phyloP scores from a whole-genome alignment of 1,140 invertebrate species.

The Sitobion miscanthi region DNA sequence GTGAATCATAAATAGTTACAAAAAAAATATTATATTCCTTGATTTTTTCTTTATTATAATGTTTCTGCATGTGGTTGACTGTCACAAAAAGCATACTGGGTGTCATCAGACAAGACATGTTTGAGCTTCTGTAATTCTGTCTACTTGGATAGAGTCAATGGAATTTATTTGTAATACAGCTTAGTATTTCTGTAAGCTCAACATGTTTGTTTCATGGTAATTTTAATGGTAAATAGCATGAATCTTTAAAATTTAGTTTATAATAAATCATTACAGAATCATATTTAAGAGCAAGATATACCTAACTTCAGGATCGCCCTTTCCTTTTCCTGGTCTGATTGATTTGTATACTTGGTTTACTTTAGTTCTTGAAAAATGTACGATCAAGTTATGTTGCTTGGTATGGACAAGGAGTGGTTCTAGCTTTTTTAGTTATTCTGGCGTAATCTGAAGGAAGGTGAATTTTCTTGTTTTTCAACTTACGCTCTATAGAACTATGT shows the following conservation, averaged over 20 bases:
- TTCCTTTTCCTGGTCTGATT: slow-evolving; percentile 11
- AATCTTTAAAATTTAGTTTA: neutral
- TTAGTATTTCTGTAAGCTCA: neutral
- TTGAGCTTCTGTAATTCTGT: too few species aligned
- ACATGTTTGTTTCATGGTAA: neutral
- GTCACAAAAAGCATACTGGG: too few species aligned
- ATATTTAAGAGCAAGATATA: neutral
- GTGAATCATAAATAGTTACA: too few species aligned
- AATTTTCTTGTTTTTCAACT: slow-evolving; percentile 47
- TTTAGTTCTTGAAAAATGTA: slow-evolving; percentile 51
- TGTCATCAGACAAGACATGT: too few species aligned
- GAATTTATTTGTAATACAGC: too few species aligned
- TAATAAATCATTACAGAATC: neutral
- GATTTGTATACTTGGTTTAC: neutral
- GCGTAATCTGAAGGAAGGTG: slow-evolving; percentile 58
- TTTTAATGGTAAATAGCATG: neutral
- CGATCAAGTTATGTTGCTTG: slow-evolving; percentile 34
- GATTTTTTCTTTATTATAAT: too few species aligned
- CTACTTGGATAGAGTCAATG: too few species aligned
- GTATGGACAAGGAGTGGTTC: slow-evolving; percentile 49
- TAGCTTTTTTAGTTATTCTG: slow-evolving; percentile 50
- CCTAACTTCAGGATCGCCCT: neutral
- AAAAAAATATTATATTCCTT: too few species aligned
- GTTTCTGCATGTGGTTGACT: too few species aligned
- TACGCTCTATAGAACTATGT: slow-evolving; percentile 56